Conservation (phyloP, 2,113 vertebrate genomes). For the Erinaceus europaeus region DNA sequence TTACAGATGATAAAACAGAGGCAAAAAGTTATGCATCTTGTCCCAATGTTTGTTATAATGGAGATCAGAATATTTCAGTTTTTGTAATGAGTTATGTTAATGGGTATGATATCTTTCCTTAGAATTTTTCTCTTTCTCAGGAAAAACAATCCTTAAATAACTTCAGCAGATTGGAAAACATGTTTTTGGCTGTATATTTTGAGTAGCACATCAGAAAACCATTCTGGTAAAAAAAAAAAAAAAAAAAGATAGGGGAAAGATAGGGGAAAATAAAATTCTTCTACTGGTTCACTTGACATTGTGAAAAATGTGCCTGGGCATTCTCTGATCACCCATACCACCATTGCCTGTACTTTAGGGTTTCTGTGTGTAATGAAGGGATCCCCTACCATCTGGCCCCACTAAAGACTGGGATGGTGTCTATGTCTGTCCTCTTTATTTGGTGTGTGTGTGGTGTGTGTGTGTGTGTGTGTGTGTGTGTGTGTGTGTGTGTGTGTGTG, state of each 20-base stretch:
- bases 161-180: constrained; percentile 69
- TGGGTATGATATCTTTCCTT: constrained; percentile 5
- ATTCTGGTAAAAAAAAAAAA: constrained; percentile 33
- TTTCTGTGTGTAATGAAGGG: neutral
- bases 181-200: constrained; percentile 62
- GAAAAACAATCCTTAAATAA: constrained; percentile 70
- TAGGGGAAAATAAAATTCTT: constrained; percentile 5
- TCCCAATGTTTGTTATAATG: constrained; percentile 44
- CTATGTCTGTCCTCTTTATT: neutral
- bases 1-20: constrained; percentile 40
- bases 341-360: neutral
- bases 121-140: constrained; percentile 50
- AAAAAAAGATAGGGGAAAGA: too few relatives aligned
- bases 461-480: neutral
- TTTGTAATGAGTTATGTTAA: constrained; percentile 37
- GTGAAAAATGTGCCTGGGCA: neutral
- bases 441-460: neutral
- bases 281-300: neutral
- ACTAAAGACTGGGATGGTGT: neutral
- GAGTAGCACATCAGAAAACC: constrained; percentile 26
- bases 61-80: constrained; percentile 46
- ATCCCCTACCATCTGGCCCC: fast-evolving
- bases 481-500: too few relatives aligned
- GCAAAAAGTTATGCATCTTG: constrained; percentile 13
- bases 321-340: neutral